Evolutionary conservation across 2,797 vertebrate species (phyloP).

Genomic region (Ficedula albicollis): DNA sequence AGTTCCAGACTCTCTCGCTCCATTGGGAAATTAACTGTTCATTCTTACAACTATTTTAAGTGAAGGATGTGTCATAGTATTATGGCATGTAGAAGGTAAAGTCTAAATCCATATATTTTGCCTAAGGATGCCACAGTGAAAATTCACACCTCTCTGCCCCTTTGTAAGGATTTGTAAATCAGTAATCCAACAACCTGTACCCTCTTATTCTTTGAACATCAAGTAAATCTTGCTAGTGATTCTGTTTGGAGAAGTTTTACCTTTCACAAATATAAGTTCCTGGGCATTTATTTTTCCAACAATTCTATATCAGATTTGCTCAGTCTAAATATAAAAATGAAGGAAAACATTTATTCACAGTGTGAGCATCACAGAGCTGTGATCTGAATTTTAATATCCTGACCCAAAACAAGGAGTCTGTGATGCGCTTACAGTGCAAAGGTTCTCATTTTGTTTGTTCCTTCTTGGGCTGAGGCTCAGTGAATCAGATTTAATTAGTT

Average conservation of each 20-base stretch:
- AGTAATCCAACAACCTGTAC: not conserved
- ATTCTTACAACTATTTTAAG: not conserved
- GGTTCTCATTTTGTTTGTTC: constrained; percentile 8
- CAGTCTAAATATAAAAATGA: not conserved
- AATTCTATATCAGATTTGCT: not conserved
- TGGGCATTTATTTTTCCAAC: not conserved
- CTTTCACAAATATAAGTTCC: not conserved
- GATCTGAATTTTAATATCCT: constrained; percentile 35
- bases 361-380: not conserved
- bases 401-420: not conserved
- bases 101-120: not conserved
- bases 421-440: not conserved
- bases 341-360: not conserved
- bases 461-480: not conserved
- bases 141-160: not conserved
- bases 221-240: not conserved
- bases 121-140: not conserved
- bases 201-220: not conserved
- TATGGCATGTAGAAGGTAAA: not conserved
- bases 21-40: not conserved
- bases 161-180: not conserved
- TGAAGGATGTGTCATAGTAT: not conserved
- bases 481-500: constrained; percentile 35
- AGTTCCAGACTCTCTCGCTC: not conserved
- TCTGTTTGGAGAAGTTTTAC: not conserved